These are phyloP conservation scores for Helostoma temminkii DNA, from an alignment of 2,797 vertebrate species.

Conservation along the genomic window DNA sequence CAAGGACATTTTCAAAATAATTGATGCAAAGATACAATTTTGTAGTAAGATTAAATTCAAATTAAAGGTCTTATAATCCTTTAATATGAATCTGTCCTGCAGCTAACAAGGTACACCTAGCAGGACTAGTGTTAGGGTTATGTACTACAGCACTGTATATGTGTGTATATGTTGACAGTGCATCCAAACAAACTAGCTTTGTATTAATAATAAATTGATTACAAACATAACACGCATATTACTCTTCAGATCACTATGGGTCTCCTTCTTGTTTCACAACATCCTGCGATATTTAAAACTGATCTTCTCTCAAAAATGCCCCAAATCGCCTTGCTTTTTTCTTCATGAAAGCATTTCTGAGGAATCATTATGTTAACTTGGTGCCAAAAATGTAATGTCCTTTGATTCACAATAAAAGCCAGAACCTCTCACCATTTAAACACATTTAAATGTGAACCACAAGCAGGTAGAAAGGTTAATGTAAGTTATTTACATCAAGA, in stretches of 20 bases:
- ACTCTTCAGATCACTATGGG: too few relatives aligned
- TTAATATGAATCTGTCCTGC: not conserved
- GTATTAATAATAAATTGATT: too few relatives aligned
- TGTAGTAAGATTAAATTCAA: not conserved
- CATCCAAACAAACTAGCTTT: too few relatives aligned
- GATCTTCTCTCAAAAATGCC: not conserved
- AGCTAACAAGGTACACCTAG: too few relatives aligned
- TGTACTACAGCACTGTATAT: not conserved
- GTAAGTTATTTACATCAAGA: too few relatives aligned
- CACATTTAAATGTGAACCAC: not conserved
- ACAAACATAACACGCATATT: too few relatives aligned
- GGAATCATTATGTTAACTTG: not conserved
- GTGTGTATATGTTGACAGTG: too few relatives aligned
- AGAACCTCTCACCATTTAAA: not conserved
- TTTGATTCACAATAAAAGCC: not conserved
- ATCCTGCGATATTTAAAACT: not conserved
- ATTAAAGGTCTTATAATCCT: constrained; percentile 10
- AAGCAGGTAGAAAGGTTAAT: not conserved
- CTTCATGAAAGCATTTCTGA: not conserved
- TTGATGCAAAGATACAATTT: not conserved
- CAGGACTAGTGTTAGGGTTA: too few relatives aligned
- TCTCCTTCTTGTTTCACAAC: not conserved
- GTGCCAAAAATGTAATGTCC: not conserved
- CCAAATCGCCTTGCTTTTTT: not conserved
- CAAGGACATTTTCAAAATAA: too few relatives aligned